Conservation (phyloP, 2,888 invertebrate species). For the Griposia aprilina region DNA sequence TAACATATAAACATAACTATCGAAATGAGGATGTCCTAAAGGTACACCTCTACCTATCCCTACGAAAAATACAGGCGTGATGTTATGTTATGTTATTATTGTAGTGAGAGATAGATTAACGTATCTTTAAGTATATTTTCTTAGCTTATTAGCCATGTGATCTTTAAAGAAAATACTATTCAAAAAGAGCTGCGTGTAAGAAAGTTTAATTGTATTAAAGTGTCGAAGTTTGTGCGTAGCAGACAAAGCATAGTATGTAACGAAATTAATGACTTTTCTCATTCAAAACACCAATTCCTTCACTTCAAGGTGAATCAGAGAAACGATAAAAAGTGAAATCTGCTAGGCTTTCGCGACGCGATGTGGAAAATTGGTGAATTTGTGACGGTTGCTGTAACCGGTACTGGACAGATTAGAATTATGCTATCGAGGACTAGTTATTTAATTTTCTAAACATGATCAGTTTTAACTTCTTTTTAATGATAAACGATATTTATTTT, state of each 20-base stretch:
- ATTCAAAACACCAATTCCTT: constrained; percentile 24
- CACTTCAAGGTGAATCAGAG: constrained; percentile 21
- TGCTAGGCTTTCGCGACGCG: constrained; percentile 29
- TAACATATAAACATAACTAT: too few species aligned
- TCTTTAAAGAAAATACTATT: neutral
- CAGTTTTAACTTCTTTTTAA: neutral
- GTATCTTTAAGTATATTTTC: neutral
- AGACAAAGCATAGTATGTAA: neutral
- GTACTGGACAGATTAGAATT: constrained; percentile 5
- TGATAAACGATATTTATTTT: neutral
- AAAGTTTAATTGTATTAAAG: neutral
- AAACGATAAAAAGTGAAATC: constrained; percentile 56
- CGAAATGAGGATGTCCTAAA: too few species aligned
- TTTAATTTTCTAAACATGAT: neutral
- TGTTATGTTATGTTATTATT: neutral
- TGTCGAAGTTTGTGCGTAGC: neutral
- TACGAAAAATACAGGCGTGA: too few species aligned
- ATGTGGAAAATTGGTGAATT: constrained; percentile 52
- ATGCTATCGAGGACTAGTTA: neutral
- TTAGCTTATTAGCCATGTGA: neutral
- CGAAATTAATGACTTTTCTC: constrained; percentile 5
- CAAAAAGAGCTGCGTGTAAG: neutral
- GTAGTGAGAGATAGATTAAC: neutral
- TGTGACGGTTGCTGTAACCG: constrained; percentile 42
- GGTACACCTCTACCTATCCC: too few species aligned